A percentile compares a stretch with the other conserved stretches of the same genome.
phyloP scores from a whole-genome alignment of 2,888 invertebrate genomes.

The Callinectes sapidus region DNA sequence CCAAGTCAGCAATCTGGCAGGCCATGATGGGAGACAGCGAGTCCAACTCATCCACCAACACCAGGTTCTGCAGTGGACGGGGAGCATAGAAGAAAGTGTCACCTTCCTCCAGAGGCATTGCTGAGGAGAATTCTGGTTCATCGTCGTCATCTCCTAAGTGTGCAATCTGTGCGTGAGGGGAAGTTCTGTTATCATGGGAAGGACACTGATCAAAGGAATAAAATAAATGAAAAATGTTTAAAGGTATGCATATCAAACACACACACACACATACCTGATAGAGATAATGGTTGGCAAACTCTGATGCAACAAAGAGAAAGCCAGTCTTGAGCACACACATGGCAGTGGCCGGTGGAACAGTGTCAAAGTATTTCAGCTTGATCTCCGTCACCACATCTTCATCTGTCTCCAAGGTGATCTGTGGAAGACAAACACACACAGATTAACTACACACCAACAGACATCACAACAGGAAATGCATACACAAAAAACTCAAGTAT shows the following conservation, averaged over 20 bases:
- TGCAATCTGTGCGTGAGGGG: conserved; percentile 86
- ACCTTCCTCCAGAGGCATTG: conserved; percentile 96
- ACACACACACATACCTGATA: conserved; percentile 78
- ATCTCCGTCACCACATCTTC: conserved; percentile 99
- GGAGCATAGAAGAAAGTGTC: conserved; percentile 99
- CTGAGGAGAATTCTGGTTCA: conserved; percentile 98
- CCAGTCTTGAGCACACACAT: conserved; percentile 99
- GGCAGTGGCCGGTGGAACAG: conserved; percentile 95
- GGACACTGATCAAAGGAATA: conserved; percentile 86
- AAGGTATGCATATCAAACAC: neutral
- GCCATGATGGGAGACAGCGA: conserved; percentile 93
- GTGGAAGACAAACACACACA: neutral
- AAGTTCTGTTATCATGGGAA: neutral
- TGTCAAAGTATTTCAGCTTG: conserved; percentile 99
- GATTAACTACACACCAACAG: neutral
- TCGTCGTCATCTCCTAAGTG: conserved; percentile 99
- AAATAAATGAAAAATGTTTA: conserved; percentile 74
- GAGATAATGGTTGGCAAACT: conserved; percentile 97
- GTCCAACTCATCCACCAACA: conserved; percentile 97
- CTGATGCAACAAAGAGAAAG: conserved; percentile 97
- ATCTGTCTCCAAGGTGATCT: conserved; percentile 95
- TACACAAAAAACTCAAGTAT: neutral
- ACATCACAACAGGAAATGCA: neutral
- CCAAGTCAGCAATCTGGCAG: conserved; percentile 90
- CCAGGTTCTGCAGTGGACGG: conserved; percentile 92